phyloP scores from a whole-genome alignment of 1,140 invertebrate species.

The Mercenaria mercenaria region DNA sequence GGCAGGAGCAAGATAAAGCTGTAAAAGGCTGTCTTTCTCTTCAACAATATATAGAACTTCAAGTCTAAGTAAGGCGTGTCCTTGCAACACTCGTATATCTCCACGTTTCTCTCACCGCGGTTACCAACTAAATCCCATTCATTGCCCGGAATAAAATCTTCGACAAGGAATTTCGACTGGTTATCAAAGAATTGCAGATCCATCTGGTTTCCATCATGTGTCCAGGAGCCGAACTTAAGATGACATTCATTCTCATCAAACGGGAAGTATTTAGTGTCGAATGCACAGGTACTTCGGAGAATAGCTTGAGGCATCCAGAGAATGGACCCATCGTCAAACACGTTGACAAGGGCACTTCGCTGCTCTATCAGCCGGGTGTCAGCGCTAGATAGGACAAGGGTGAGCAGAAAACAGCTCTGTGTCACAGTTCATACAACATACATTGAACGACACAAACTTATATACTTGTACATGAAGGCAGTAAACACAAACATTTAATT shows the following conservation, averaged over 20 bases:
- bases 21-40: constrained; percentile 85
- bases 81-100: constrained; percentile 84
- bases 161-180: constrained; percentile 76
- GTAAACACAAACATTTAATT: background rate
- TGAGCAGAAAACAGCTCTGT: constrained; percentile 36
- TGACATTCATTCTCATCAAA: constrained; percentile 84
- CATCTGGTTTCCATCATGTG: constrained; percentile 84
- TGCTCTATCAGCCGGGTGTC: constrained; percentile 85
- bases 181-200: constrained; percentile 83
- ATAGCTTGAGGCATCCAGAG: constrained; percentile 99
- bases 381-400: constrained; percentile 75
- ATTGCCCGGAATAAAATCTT: constrained; percentile 84
- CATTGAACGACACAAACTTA: constrained; percentile 9
- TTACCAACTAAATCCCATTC: constrained; percentile 85
- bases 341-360: constrained; percentile 82
- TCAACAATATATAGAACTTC: constrained; percentile 82
- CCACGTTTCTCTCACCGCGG: constrained; percentile 75
- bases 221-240: constrained; percentile 86
- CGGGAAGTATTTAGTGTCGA: constrained; percentile 88
- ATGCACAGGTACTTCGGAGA: constrained; percentile 97
- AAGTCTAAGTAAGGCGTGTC: constrained; percentile 85
- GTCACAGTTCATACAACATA: constrained; percentile 35
- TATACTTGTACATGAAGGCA: too few relatives aligned
- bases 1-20: constrained; percentile 86
- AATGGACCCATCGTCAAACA: constrained; percentile 95